These are phyloP conservation scores for Acronicta aceris DNA, from an alignment of 2,888 invertebrate genomes.

Conservation along the genomic window DNA sequence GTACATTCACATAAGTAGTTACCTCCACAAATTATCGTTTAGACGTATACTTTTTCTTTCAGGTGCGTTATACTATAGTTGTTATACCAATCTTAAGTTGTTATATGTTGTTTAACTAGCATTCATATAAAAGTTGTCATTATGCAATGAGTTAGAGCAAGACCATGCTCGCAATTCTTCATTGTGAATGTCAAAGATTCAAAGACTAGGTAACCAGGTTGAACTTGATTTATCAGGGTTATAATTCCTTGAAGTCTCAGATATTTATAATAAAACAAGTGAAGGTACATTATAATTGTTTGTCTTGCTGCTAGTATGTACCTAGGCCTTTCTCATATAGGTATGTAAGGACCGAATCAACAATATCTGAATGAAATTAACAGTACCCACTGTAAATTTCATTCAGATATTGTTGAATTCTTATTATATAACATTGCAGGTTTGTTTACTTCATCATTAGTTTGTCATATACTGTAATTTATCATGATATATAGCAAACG, in stretches of 20 bases:
- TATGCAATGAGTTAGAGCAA: conserved; percentile 16
- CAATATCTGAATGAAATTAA: too few relatives aligned
- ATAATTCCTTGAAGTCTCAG: background rate
- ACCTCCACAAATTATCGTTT: conserved; percentile 52
- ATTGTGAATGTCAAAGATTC: conserved; percentile 22
- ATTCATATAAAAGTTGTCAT: conserved; percentile 6
- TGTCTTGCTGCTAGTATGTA: too few relatives aligned
- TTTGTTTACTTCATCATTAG: too few relatives aligned
- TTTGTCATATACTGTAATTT: too few relatives aligned
- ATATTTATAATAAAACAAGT: too few relatives aligned
- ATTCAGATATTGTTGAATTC: too few relatives aligned
- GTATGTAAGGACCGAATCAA: too few relatives aligned
- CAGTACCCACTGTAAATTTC: too few relatives aligned
- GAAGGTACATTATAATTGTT: too few relatives aligned
- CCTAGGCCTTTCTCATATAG: too few relatives aligned
- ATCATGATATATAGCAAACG: too few relatives aligned
- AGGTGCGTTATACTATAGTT: conserved; percentile 8
- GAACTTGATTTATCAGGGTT: conserved; percentile 16
- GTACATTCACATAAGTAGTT: conserved; percentile 57
- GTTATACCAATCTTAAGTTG: background rate
- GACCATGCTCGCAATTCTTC: conserved; percentile 23
- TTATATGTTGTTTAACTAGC: background rate
- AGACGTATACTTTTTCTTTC: conserved; percentile 31
- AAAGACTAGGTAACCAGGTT: conserved; percentile 5
- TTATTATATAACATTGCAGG: too few relatives aligned